Percentiles rank a stretch among this genome's conserved stretches.
Conservation (phyloP, 1,140 invertebrate species). For the Lamellibrachia luymesi region DNA sequence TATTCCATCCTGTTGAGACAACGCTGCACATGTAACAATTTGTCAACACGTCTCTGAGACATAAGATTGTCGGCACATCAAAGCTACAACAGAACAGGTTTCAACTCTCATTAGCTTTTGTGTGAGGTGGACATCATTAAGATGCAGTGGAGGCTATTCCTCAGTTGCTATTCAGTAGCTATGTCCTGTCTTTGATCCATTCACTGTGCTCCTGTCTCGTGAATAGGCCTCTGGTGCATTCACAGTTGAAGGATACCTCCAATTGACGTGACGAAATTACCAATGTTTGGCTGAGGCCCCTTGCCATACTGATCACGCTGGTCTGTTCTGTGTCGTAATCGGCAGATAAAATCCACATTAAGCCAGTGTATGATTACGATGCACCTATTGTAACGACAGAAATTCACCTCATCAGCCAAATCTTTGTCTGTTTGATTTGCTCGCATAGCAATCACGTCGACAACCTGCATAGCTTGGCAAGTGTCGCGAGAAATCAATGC, state of each 20-base stretch:
- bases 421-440: background rate
- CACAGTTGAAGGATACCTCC: background rate
- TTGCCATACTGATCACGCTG: background rate
- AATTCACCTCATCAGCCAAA: background rate
- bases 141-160: background rate
- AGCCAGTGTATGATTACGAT: background rate
- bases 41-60: background rate
- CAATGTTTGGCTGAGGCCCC: background rate
- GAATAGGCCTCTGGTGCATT: background rate
- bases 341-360: background rate
- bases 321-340: background rate
- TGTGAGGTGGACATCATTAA: background rate
- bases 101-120: background rate
- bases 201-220: background rate
- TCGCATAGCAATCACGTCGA: background rate
- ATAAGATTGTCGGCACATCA: background rate
- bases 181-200: background rate
- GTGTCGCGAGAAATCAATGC: background rate
- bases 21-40: background rate
- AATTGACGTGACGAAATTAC: background rate
- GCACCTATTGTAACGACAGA: background rate
- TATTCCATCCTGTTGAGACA: background rate
- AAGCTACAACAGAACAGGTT: background rate
- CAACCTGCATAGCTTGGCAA: background rate
- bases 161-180: background rate